Conservation (phyloP, 2,888 invertebrate genomes). For the Mellilla xanthometata region DNA sequence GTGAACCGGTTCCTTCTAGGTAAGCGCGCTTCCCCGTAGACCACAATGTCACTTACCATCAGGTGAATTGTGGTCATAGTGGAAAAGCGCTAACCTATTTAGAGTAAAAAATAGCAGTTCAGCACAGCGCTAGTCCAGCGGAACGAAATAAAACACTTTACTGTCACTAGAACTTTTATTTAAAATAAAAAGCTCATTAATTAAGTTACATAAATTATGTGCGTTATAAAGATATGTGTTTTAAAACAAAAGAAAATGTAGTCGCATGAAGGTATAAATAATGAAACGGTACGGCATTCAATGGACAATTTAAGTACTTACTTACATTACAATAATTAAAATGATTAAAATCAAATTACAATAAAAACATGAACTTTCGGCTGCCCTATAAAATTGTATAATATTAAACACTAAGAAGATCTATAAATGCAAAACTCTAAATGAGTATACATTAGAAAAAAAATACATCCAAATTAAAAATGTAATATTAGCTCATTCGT, state of each 20-base stretch:
- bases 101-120: no score
- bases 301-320: conserved; percentile 76
- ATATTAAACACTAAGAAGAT: conserved; percentile 71
- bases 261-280: conserved; percentile 52
- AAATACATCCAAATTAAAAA: conserved; percentile 74
- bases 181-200: conserved; percentile 76
- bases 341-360: conserved; percentile 43
- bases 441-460: conserved; percentile 77
- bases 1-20: no score
- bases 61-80: no score
- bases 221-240: conserved; percentile 67
- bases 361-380: conserved; percentile 39
- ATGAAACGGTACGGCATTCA: conserved; percentile 62
- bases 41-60: no score
- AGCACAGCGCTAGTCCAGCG: no score
- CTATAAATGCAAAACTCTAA: conserved; percentile 80
- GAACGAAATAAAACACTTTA: conserved; percentile 15
- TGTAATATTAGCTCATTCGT: conserved; percentile 71
- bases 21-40: no score
- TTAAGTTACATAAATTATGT: conserved; percentile 78
- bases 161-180: conserved; percentile 72
- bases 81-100: no score
- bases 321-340: conserved; percentile 48
- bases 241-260: conserved; percentile 50
- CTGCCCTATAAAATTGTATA: conserved; percentile 69